A percentile compares a stretch with the other conserved stretches of the same genome.
These are phyloP conservation scores for Berghia stephanieae DNA, from an alignment of 1,140 invertebrate species.

Conservation along the genomic window DNA sequence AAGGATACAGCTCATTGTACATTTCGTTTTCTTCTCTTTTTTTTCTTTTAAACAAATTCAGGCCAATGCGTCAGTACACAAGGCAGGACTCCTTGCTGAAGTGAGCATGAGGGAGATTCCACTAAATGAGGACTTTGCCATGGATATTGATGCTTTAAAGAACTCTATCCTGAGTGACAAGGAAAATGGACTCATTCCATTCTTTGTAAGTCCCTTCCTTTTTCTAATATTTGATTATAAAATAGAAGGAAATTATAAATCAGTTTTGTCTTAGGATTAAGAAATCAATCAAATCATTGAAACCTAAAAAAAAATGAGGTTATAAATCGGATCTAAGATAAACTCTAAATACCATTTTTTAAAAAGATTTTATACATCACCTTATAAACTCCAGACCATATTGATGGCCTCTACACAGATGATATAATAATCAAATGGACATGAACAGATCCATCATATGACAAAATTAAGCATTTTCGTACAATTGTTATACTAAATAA, in stretches of 20 bases:
- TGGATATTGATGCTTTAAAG: constrained; percentile 81
- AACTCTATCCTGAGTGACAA: constrained; percentile 84
- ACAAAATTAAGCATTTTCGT: too few species aligned
- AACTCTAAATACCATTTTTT: neutral
- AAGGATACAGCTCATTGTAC: too few species aligned
- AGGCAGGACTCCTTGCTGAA: constrained; percentile 87
- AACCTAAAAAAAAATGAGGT: too few species aligned
- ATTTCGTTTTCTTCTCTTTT: too few species aligned
- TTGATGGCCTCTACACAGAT: too few species aligned
- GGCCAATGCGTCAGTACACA: constrained; percentile 95
- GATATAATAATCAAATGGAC: too few species aligned
- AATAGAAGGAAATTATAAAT: neutral
- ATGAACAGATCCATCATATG: too few species aligned
- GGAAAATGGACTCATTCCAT: constrained; percentile 89
- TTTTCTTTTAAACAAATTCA: too few species aligned
- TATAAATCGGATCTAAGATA: neutral
- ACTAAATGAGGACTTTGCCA: constrained; percentile 79
- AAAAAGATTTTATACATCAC: neutral
- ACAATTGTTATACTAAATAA: too few species aligned
- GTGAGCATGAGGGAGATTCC: constrained; percentile 88
- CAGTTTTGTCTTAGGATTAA: too few species aligned
- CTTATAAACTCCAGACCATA: too few species aligned
- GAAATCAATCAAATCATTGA: too few species aligned
- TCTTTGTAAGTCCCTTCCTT: constrained; percentile 81
- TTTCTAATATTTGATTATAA: constrained; percentile 26